Evolutionary conservation across 2,888 invertebrate species (phyloP).

Genomic region (Hyppa rectilinea): DNA sequence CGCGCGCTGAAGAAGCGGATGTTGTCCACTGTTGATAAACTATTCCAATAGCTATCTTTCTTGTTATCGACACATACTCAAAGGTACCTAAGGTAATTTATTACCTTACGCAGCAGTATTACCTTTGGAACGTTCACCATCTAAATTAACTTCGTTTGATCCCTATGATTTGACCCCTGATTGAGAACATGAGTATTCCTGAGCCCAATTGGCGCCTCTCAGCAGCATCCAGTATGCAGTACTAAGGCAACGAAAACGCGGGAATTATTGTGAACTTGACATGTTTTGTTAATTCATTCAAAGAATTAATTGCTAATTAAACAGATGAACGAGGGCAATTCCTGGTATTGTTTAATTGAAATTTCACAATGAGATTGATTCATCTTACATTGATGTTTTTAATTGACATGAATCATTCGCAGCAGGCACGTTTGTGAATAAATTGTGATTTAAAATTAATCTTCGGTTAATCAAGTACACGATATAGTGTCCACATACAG

Average conservation of each 20-base stretch:
- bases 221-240: constrained; percentile 23
- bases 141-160: constrained; percentile 69
- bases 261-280: constrained; percentile 47
- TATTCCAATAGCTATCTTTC: constrained; percentile 42
- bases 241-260: constrained; percentile 27
- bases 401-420: constrained; percentile 38
- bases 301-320: constrained; percentile 27
- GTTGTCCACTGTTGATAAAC: constrained; percentile 55
- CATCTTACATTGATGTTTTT: constrained; percentile 27
- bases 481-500: constrained; percentile 22
- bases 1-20: constrained; percentile 44
- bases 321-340: constrained; percentile 19
- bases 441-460: constrained; percentile 23
- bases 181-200: constrained; percentile 60
- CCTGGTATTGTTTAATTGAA: constrained; percentile 26
- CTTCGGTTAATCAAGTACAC: constrained; percentile 14
- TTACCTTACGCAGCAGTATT: background rate
- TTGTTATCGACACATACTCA: constrained; percentile 34
- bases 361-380: constrained; percentile 42
- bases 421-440: constrained; percentile 17
- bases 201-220: constrained; percentile 64
- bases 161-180: constrained; percentile 69
- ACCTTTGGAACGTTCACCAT: constrained; percentile 49
- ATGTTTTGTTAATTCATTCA: constrained; percentile 40
- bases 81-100: constrained; percentile 19